Evolutionary conservation across 1,140 invertebrate species (phyloP).

Genomic region (Drosophila persimilis): DNA sequence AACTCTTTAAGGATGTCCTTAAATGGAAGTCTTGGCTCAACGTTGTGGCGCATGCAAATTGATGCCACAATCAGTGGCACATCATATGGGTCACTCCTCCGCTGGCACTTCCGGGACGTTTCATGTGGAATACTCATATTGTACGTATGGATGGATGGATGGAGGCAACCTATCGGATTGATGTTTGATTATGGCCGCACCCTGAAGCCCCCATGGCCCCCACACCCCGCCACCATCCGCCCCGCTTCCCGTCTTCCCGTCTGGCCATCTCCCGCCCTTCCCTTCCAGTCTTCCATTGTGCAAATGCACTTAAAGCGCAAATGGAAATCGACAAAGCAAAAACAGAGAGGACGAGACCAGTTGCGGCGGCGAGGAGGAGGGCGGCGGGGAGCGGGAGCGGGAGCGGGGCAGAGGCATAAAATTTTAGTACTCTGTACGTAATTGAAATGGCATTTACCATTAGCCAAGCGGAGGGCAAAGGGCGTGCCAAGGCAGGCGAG

Average conservation of each 20-base stretch:
- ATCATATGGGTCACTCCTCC: no score
- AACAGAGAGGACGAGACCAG: slow-evolving; percentile 1
- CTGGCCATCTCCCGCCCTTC: not conserved
- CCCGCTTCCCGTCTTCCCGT: no score
- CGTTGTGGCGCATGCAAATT: no score
- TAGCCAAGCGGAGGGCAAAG: slow-evolving; percentile 47
- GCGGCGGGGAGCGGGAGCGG: not conserved
- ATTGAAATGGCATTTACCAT: slow-evolving; percentile 78
- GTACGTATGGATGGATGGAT: no score
- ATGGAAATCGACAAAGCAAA: slow-evolving; percentile 62
- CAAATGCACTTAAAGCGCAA: slow-evolving; percentile 76
- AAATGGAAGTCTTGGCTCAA: no score
- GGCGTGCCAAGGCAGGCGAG: slow-evolving; percentile 16
- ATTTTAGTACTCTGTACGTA: slow-evolving; percentile 76
- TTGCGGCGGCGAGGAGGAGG: no score
- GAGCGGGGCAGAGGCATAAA: slow-evolving; percentile 59
- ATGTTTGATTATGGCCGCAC: slow-evolving; percentile 47
- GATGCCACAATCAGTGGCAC: no score
- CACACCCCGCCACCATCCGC: not conserved
- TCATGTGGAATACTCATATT: no score
- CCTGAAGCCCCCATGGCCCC: not conserved
- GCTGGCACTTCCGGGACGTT: no score
- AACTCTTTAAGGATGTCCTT: no score
- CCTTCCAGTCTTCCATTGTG: slow-evolving; percentile 47
- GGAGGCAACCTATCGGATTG: slow-evolving; percentile 15